Evolutionary conservation across 2,797 vertebrate species (phyloP), one percentile per base, ranked within the genome.

Genomic region (Phrynocephalus vlangalii): DNA sequence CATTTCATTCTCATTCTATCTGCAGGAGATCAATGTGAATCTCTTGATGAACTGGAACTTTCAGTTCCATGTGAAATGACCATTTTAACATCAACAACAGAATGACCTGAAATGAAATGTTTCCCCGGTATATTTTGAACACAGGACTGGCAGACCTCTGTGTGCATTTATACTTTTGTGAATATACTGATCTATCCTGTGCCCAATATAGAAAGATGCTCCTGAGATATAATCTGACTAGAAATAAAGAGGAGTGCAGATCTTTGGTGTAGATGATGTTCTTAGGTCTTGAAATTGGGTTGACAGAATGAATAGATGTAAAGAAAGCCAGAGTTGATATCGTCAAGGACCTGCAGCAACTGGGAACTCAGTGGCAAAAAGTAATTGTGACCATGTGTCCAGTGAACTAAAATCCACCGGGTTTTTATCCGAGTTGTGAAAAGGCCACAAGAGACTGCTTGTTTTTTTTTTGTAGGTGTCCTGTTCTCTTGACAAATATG

Each of bases 401-500:
- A 50, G 26, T 15, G 26, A 82, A 75, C 20, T 76, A 48, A 48
- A 73, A 75, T 2, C 20, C 30, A 30, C 8, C 11, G 28, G 33
- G 5, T 33, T 66, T 88, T 80, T 75, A 50, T 56, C 56, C 6
- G 60, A 56, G 18, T 0, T 75, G 48, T 22, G 52, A 22, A 44
- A 75, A 79, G 15, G 67, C 24, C 67, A 9, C 73, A 44, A 56
- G 15, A 84, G 6, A 9, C 20, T 24, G 9, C 38, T 18, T 78
- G 67, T 82, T 77, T 33, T 56, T 56, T 84, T 63, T 79, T 66
- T 75, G 81, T 48, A 72, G 10, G n/a, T 50, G 30, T 10, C 22
- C 26, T 89, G 8, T 68, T 92, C 22, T 52, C 20, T 84, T 75
- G 75, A 30, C 33, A 22, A 44, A 67, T 81, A 56, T n/a, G 87